Evolutionary conservation across 2,888 invertebrate species (phyloP), one percentile per base, ranked within the genome.

Genomic region (Chymomyza caudatula): DNA sequence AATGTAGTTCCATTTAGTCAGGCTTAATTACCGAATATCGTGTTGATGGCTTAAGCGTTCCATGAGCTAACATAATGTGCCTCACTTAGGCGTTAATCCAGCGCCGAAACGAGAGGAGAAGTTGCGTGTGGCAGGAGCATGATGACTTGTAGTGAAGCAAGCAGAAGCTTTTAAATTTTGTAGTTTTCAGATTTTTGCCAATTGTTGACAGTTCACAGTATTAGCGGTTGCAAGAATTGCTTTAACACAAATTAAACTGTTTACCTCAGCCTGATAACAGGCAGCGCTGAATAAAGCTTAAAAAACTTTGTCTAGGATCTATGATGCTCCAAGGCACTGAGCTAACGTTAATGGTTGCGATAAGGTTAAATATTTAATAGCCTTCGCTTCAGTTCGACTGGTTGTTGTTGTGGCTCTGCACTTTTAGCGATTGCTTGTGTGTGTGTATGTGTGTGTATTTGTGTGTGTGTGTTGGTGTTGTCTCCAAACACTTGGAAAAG

Each of bases 1-100:
- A 74, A 77, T 65, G 59, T 83, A 76, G 70, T 72, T 63, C 76
- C 69, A 78, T 81, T 86, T 84, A 72, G 76, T 37, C 68, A 67
- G 71, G 76, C 75, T 77, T 86, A 86, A 86, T 86, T 86, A 78
- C 80, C 74, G 64, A 80, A 85, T 85, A 84, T 82, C 77, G 78
- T 82, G 78, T 84, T 84, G 86, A 86, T 85, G 74, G 84, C 82
- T 76, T 77, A 73, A 80, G 78, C 75, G 71, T 65, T 86, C 82
- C 78, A 71, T 71, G 78, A 63, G 65, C 67, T 60, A 54, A 61
- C 75, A 71, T 76, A 74, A 84, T 81, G 77, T 68, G 76, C 43
- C 69, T 25, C 59, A 19, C 47, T 47, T 51, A n/a, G 47, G 52
- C 52, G 20, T 23, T n/a, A 23, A 20, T 22, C 52, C 22, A 52